Evolutionary conservation across 1,140 invertebrate species (phyloP), one percentile per base, ranked within the genome.

Genomic region (Delia radicum): DNA sequence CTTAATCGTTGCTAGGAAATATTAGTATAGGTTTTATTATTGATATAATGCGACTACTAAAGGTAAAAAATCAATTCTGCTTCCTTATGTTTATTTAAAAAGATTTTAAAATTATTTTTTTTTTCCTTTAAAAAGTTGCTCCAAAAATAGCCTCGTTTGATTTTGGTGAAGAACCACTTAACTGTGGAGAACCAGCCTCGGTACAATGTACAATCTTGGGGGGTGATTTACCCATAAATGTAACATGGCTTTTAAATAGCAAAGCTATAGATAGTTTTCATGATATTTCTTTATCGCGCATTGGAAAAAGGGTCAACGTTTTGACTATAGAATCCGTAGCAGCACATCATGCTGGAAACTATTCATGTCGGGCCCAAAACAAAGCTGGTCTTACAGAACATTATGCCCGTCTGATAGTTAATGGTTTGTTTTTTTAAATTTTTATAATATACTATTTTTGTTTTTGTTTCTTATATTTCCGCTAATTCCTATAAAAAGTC

Each of bases 171-270:
- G 91, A 91, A 79, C 89, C 90, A 3, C 79, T 93, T 5, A 91
- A 92, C 79, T 90, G 93, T 78, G 93, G 93, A 21, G 91, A 93
- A 78, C 91, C 92, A 48, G 91, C 91, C 3, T 92, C 92, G 37
- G 87, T 95, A 18, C 91, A 90, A 13, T 96, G 94, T 86, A 91
- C 91, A 37, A 91, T 93, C 73, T 85, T 90, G 74, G 91, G 92
- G 80, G 93, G 93, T 2, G 92, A 93, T 82, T 85, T 91, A 65
- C 92, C 91, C 24, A 86, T 93, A 21, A 88, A 88, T 78, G 90
- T 92, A 46, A 86, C 88, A 61, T 95, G 93, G 93, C 84, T 87
- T 74, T 87, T 94, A 46, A 92, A 93, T 74, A 88, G 91, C 69
- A 80, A 83, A 77, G 81, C 84, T 18, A 85, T 85, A 55, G 84